Evolutionary conservation across 2,888 invertebrate genomes (phyloP).

Genomic region (Lepidocyrtinus sp.): DNA sequence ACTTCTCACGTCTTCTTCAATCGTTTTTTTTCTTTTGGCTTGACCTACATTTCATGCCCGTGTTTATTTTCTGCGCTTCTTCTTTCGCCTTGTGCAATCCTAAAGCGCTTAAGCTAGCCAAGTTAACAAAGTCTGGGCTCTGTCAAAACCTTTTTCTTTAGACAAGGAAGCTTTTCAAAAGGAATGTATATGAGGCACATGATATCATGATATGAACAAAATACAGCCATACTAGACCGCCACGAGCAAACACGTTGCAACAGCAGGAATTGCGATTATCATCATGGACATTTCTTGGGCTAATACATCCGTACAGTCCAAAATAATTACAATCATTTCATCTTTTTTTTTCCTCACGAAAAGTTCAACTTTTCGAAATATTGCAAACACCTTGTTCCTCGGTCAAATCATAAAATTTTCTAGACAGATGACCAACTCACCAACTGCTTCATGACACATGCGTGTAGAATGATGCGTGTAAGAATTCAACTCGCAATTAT

Average conservation of each 20-base stretch:
- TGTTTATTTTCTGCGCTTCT: conserved; percentile 31
- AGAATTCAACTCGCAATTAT: no score
- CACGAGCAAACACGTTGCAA: neutral
- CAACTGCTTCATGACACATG: no score
- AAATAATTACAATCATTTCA: conserved; percentile 1
- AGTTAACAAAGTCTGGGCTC: no score
- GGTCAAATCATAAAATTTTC: no score
- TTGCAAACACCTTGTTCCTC: no score
- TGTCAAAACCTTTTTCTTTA: no score
- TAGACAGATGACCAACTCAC: no score
- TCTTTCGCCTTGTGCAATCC: neutral
- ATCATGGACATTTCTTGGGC: neutral
- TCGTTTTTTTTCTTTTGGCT: conserved; percentile 37
- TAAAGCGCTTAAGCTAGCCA: neutral
- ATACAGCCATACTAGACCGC: neutral
- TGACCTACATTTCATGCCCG: conserved; percentile 59
- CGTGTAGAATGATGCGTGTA: no score
- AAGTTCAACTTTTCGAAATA: no score
- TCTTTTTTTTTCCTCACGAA: conserved; percentile 3
- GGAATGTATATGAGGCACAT: no score
- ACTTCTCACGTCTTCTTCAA: conserved; percentile 28
- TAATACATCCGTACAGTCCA: neutral
- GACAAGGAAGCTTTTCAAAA: no score
- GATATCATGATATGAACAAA: no score
- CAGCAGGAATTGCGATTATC: neutral